Percentiles rank a stretch among this genome's conserved stretches.
Conservation (phyloP, 2,113 vertebrate genomes). For the Gambusia affinis region DNA sequence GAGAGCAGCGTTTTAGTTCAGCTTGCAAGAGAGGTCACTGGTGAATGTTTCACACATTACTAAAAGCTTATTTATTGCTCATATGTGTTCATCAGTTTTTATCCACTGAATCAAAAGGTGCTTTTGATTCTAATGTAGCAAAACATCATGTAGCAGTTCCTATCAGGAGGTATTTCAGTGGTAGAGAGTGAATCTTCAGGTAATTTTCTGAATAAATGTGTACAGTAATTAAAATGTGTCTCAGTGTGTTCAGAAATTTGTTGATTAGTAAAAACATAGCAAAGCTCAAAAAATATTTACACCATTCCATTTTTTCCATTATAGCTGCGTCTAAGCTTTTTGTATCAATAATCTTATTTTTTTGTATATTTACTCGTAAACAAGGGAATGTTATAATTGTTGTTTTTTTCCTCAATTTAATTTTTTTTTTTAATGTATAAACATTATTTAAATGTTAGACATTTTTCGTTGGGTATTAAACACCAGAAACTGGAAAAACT, state of each 20-base stretch:
- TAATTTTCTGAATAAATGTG: conserved; percentile 72
- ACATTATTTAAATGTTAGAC: background rate
- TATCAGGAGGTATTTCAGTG: conserved; percentile 32
- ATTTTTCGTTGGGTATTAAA: background rate
- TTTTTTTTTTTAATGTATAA: background rate
- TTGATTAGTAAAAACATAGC: background rate
- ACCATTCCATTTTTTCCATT: too few species aligned
- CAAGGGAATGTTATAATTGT: background rate
- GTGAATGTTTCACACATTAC: conserved; percentile 67
- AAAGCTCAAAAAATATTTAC: background rate
- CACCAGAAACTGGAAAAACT: background rate
- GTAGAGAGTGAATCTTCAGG: conserved; percentile 48
- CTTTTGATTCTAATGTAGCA: conserved; percentile 67
- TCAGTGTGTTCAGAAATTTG: conserved; percentile 1
- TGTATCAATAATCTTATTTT: background rate
- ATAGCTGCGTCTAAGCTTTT: background rate
- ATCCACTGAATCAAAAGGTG: conserved; percentile 37
- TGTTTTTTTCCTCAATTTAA: background rate
- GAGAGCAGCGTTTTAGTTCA: conserved; percentile 41
- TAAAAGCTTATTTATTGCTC: conserved; percentile 30
- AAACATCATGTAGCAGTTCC: conserved; percentile 46
- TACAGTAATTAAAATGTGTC: conserved; percentile 27
- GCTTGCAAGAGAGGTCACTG: conserved; percentile 61
- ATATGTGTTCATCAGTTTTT: conserved; percentile 39
- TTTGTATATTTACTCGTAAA: background rate